Conservation (phyloP, 2,888 invertebrate genomes). For the Callosobruchus maculatus region DNA sequence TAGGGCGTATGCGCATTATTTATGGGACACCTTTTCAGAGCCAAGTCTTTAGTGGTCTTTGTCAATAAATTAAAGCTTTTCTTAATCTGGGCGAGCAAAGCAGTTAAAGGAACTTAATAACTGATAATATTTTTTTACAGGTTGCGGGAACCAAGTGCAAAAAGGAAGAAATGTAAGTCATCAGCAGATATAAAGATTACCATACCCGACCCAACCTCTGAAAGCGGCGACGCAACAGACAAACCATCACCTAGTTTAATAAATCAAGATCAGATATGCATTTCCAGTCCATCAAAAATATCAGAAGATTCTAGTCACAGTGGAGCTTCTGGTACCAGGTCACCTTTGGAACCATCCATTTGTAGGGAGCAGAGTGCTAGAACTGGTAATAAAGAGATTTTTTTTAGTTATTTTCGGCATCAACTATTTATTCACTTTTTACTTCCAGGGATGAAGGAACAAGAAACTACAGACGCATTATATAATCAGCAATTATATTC, state of each 20-base stretch:
- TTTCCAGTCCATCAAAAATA: neutral
- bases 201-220: conserved; percentile 17
- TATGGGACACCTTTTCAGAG: too few relatives aligned
- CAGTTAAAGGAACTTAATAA: too few relatives aligned
- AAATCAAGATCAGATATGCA: neutral
- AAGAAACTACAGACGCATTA: neutral
- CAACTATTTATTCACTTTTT: too few relatives aligned
- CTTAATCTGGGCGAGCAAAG: too few relatives aligned
- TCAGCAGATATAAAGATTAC: conserved; percentile 28
- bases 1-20: too few relatives aligned
- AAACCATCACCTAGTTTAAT: neutral
- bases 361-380: neutral
- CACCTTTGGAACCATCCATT: neutral
- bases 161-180: conserved; percentile 9
- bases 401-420: too few relatives aligned
- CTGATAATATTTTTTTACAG: neutral
- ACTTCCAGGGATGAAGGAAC: neutral
- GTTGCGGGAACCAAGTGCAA: neutral
- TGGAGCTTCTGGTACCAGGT: conserved; percentile 6
- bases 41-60: too few relatives aligned
- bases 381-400: neutral
- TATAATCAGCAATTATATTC: neutral
- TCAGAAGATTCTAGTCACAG: conserved; percentile 6
- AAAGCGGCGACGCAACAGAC: neutral
- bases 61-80: too few relatives aligned